Percentiles rank a stretch among this genome's conserved stretches.
Conservation (phyloP, 2,797 vertebrate genomes). For the Hydrophis major region DNA sequence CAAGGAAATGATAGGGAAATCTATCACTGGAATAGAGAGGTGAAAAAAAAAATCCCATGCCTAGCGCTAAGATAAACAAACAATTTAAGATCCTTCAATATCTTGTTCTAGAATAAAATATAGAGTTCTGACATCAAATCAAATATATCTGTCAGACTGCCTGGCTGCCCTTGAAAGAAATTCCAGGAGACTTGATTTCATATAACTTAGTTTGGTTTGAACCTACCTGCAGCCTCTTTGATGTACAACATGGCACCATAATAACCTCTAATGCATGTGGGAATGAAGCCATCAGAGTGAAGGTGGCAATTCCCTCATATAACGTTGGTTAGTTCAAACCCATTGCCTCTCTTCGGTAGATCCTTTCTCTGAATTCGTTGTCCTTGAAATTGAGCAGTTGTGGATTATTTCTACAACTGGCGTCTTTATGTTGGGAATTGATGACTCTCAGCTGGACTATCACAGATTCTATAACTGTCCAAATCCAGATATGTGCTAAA, state of each 20-base stretch:
- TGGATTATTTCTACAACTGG: not conserved
- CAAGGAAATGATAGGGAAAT: not conserved
- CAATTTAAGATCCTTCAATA: not conserved
- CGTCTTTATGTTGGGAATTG: not conserved
- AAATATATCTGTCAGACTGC: slow-evolving; percentile 19
- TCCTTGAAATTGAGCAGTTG: not conserved
- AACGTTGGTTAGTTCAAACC: not conserved
- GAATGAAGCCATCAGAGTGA: not conserved
- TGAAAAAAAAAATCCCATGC: not conserved
- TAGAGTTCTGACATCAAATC: slow-evolving; percentile 33
- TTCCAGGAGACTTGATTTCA: not conserved
- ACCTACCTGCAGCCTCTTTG: not conserved
- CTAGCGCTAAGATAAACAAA: not conserved
- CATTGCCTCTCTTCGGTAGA: not conserved
- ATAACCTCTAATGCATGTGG: not conserved
- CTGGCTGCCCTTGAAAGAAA: not conserved
- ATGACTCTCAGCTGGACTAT: not conserved
- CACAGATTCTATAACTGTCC: not conserved
- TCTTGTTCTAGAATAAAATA: slow-evolving; percentile 19
- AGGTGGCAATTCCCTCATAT: not conserved
- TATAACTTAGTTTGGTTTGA: not conserved
- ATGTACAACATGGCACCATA: not conserved
- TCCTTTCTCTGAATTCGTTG: not conserved
- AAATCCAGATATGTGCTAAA: not conserved
- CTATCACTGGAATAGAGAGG: not conserved